These are phyloP conservation scores for human (Homo sapiens) DNA, from an alignment of 2,113 vertebrate species.

Conservation along the genomic window GRCh38 chr14:34730001-34730500, in stretches of 20 bases:
- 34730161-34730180: neutral
- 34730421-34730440: neutral
- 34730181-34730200: neutral
- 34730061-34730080: neutral
- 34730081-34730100: neutral
- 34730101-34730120: neutral
- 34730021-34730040: neutral
- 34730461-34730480: neutral
- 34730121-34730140: neutral
- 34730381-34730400: neutral
- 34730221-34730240: neutral
- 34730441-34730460: neutral
- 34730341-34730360: neutral
- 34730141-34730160: neutral
- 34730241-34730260: neutral
- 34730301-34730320: neutral
- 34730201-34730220: neutral
- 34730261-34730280: neutral
- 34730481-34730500: neutral
- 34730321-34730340: neutral
- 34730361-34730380: neutral
- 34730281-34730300: neutral
- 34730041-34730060: neutral
- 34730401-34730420: neutral
- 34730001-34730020: no score